Percentiles rank a stretch among this genome's conserved stretches.
phyloP scores from a whole-genome alignment of 2,888 invertebrate genomes.

The Apotomis capreana region DNA sequence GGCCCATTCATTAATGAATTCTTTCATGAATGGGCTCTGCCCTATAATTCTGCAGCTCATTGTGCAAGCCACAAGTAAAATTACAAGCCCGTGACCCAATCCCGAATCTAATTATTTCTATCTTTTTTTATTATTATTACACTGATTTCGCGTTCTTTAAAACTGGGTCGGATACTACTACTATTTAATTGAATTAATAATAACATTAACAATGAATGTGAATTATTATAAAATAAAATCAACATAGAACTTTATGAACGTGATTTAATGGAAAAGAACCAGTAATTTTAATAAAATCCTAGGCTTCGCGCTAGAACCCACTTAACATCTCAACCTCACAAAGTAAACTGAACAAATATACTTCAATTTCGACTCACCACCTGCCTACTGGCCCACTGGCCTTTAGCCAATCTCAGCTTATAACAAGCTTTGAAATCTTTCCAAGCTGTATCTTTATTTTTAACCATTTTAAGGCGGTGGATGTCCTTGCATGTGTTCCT shows the following conservation, averaged over 20 bases:
- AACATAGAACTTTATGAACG: not conserved
- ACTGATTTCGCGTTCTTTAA: no score
- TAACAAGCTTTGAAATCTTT: conserved; percentile 12
- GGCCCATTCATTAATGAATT: no score
- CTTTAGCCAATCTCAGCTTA: conserved; percentile 9
- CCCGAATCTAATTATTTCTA: no score
- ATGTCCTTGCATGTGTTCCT: conserved; percentile 47
- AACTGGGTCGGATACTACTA: no score
- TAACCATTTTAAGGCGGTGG: conserved; percentile 31
- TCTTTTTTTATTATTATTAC: no score
- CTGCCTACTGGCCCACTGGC: not conserved
- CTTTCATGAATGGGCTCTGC: no score
- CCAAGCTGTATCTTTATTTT: not conserved
- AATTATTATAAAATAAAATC: not conserved
- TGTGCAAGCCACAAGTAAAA: no score
- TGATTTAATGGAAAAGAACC: not conserved
- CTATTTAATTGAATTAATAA: no score
- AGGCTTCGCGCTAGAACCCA: not conserved
- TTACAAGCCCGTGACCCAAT: no score
- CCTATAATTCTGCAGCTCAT: no score
- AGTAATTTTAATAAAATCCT: no score
- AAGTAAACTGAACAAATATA: not conserved
- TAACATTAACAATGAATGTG: no score
- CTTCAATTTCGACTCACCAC: conserved; percentile 3
- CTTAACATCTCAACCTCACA: not conserved